Conservation (phyloP, 2,888 invertebrate species). For the Brachyopa scutellaris region DNA sequence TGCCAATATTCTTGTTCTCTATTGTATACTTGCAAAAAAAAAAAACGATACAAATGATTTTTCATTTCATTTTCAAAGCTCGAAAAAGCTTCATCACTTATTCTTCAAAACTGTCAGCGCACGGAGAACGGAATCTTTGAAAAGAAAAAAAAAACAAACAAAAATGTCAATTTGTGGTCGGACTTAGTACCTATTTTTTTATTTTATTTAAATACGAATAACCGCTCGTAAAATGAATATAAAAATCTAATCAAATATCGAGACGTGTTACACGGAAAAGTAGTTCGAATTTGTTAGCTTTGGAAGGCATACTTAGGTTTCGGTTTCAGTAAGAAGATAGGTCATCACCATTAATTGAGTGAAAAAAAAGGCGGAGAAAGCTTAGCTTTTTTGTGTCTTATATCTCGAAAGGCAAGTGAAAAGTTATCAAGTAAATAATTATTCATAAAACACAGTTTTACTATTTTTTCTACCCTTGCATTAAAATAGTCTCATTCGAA, state of each 20-base stretch:
- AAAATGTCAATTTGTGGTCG: slow-evolving; percentile 3
- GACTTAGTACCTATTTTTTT: slow-evolving; percentile 11
- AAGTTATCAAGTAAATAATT: neutral
- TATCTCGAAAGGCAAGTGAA: slow-evolving; percentile 8
- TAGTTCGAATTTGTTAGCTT: too few species aligned
- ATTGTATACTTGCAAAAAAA: neutral
- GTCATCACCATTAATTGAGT: slow-evolving; percentile 18
- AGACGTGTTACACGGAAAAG: neutral
- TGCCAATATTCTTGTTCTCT: slow-evolving; percentile 12
- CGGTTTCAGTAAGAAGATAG: neutral
- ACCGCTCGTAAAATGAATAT: neutral
- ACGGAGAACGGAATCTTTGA: neutral
- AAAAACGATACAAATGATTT: too few species aligned
- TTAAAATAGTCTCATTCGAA: neutral
- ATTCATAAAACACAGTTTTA: neutral
- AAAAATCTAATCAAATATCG: neutral
- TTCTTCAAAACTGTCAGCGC: slow-evolving; percentile 3
- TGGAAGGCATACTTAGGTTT: neutral
- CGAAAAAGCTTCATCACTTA: slow-evolving; percentile 8
- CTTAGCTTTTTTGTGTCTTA: slow-evolving; percentile 11
- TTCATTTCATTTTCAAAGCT: slow-evolving; percentile 6
- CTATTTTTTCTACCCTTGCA: neutral
- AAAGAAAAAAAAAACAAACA: too few species aligned
- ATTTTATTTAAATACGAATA: too few species aligned
- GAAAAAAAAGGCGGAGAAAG: neutral